Evolutionary conservation across 2,113 vertebrate genomes (phyloP).

Genomic region (Corydoras sp.): DNA sequence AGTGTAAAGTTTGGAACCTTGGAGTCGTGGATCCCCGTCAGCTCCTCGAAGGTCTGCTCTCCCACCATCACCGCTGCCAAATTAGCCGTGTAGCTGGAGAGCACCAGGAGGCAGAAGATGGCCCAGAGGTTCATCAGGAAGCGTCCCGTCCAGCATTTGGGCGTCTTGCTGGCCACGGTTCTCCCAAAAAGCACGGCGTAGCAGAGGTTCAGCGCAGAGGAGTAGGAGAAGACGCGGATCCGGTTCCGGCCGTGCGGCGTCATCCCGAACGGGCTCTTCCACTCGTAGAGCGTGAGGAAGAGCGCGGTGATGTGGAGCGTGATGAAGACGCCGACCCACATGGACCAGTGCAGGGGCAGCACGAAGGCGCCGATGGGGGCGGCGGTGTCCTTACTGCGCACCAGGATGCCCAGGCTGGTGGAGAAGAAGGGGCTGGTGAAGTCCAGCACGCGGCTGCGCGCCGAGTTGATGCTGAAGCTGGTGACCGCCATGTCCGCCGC

Average conservation of each 20-base stretch:
- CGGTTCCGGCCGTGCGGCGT: conserved; percentile 86
- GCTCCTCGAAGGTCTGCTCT: conserved; percentile 84
- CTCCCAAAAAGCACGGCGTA: conserved; percentile 93
- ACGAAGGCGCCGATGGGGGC: conserved; percentile 90
- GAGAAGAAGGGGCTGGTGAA: conserved; percentile 98
- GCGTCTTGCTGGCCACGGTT: conserved; percentile 88
- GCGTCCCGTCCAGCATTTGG: conserved; percentile 90
- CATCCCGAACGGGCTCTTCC: conserved; percentile 94
- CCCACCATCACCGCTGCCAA: conserved; percentile 88
- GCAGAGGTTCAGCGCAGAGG: conserved; percentile 93
- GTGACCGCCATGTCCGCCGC: conserved; percentile 89
- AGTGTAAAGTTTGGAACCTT: conserved; percentile 66
- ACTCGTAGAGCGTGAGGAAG: conserved; percentile 94
- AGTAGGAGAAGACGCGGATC: conserved; percentile 88
- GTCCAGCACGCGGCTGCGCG: conserved; percentile 84
- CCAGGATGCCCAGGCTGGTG: conserved; percentile 93
- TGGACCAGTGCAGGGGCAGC: conserved; percentile 96
- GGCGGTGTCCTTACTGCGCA: conserved; percentile 81
- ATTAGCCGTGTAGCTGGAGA: conserved; percentile 96
- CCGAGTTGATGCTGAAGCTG: conserved; percentile 94
- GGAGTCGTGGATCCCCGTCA: conserved; percentile 82
- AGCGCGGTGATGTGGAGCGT: conserved; percentile 86
- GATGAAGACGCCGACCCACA: conserved; percentile 93
- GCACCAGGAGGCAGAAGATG: conserved; percentile 92
- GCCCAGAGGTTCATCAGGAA: conserved; percentile 98